Evolutionary conservation across 2,797 vertebrate species (phyloP), one percentile per base, ranked within the genome.

Genomic region (Buceros bicornis): DNA sequence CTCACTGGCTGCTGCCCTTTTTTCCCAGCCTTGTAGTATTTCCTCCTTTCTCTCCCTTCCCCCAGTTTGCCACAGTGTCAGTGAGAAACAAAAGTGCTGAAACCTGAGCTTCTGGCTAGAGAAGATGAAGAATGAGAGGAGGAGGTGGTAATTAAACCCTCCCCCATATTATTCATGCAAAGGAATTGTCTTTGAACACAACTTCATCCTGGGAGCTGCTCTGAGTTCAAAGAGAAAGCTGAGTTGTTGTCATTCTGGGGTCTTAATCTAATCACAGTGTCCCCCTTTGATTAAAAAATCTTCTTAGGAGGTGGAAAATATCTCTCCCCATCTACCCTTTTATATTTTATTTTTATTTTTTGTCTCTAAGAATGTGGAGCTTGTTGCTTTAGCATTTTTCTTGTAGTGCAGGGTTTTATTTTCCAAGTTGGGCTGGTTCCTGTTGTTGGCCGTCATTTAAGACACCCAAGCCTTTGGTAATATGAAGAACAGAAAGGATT

Each of bases 141-240:
- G 89, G 96, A 96, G 96, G 92, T 95, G 94, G 97, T 97, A 97
- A 97, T 97, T 96, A 92, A 96, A 97, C 96, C 95, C 93, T 96
- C 94, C 95, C 92, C 92, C 86, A 82, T 96, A 96, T 97, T 97
- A 97, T 95, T 95, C 86, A 95, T 97, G 96, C 93, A 93, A 97
- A 96, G 92, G 89, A 96, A 95, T 92, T 87, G 95, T 95, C 96
- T 97, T 97, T 97, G 97, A 97, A 97, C 95, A 97, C 87, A 25
- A 82, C 86, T 97, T 94, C 86, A 79, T 95, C 91, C 92, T 95
- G 95, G 87, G 90, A 97, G 92, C 74, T 12, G 54, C 96, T 96
- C 73, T 7, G 92, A 97, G 96, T 97, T 97, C 96, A 97, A 97
- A 97, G 95, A 70, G 94, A 95, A 94, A 94, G 51, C 82, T 67